Conservation (phyloP, 1,140 invertebrate genomes). For the Eueides isabella region DNA sequence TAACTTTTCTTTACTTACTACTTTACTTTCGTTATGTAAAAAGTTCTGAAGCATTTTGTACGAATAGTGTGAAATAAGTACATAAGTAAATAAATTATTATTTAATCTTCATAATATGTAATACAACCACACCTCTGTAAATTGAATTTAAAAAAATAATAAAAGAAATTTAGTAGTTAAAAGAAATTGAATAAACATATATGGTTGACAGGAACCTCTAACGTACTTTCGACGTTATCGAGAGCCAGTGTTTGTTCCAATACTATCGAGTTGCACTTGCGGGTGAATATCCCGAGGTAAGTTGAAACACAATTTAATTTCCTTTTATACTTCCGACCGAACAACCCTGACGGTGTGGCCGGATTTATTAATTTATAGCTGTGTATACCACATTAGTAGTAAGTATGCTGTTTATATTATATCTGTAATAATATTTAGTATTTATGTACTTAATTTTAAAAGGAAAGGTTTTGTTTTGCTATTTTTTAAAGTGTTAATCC, state of each 20-base stretch:
- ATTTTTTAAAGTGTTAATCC: too few relatives aligned
- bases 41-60: slow-evolving; percentile 1
- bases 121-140: neutral
- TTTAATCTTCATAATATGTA: neutral
- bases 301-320: slow-evolving; percentile 19
- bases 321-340: neutral
- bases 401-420: too few relatives aligned
- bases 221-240: slow-evolving; percentile 20
- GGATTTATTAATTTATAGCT: neutral
- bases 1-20: neutral
- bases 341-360: neutral
- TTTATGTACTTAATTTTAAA: too few relatives aligned
- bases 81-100: neutral
- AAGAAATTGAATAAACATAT: slow-evolving; percentile 11
- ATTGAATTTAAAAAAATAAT: neutral
- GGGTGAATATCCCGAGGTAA: slow-evolving; percentile 42
- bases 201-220: slow-evolving; percentile 37
- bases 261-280: slow-evolving; percentile 37
- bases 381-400: neutral
- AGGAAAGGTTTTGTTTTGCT: too few relatives aligned
- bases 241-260: slow-evolving; percentile 20
- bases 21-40: neutral
- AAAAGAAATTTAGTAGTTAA: neutral
- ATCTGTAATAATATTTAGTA: too few relatives aligned
- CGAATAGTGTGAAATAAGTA: neutral